phyloP scores from a whole-genome alignment of 2,113 vertebrate species.

The Tragulus kanchil region DNA sequence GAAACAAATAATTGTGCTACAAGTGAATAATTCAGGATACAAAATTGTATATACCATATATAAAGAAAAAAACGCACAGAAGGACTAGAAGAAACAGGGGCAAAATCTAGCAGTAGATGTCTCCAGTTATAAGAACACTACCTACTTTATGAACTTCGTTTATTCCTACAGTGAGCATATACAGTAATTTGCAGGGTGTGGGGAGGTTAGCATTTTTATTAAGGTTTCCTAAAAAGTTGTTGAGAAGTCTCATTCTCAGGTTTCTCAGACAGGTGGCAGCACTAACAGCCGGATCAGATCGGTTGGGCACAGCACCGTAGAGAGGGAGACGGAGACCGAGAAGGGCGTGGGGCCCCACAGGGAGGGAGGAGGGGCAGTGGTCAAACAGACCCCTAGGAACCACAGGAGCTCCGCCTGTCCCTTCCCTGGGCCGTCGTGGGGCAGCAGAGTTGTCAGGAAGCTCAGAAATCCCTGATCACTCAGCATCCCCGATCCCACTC shows the following conservation, averaged over 20 bases:
- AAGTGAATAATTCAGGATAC: neutral
- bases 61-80: neutral
- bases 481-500: neutral
- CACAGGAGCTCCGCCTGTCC: neutral
- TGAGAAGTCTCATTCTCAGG: neutral
- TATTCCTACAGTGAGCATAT: neutral
- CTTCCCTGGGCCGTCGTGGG: neutral
- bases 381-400: neutral
- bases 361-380: neutral
- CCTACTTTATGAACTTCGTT: neutral
- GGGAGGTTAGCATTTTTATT: neutral
- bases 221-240: neutral
- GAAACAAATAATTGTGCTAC: neutral
- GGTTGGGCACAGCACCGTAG: accelerated
- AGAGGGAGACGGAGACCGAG: too few relatives aligned
- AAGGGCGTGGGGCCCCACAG: neutral
- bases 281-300: neutral
- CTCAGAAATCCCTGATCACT: neutral
- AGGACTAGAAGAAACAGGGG: neutral
- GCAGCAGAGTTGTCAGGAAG: neutral
- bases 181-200: neutral
- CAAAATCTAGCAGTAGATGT: neutral
- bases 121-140: neutral
- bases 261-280: neutral
- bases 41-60: neutral